These are phyloP conservation scores for Malurus elegans DNA, from an alignment of 2,113 vertebrate species.

Conservation along the genomic window DNA sequence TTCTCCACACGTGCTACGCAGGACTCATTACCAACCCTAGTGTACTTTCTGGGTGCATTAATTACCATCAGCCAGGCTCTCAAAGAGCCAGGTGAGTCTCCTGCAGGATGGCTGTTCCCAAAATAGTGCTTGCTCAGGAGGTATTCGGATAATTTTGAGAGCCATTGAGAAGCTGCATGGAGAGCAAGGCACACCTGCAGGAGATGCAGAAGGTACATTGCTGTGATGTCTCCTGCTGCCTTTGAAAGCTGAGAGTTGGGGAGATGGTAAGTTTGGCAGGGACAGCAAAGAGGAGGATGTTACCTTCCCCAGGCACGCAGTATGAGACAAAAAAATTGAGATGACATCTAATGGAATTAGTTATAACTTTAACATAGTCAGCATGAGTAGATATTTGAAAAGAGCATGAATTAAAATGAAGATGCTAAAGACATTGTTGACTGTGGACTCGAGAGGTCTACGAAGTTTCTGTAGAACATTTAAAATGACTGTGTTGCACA, in stretches of 20 bases:
- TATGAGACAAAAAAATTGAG: not conserved
- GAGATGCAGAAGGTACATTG: not conserved
- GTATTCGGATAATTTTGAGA: not conserved
- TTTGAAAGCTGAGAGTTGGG: not conserved
- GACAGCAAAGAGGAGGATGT: not conserved
- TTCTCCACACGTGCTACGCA: not conserved
- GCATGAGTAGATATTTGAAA: not conserved
- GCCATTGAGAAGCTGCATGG: not conserved
- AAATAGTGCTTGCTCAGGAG: not conserved
- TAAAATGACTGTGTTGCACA: not conserved
- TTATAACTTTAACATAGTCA: not conserved
- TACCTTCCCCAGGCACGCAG: not conserved
- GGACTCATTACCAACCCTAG: not conserved
- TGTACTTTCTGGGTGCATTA: not conserved
- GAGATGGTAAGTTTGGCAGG: not conserved
- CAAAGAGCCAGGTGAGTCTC: not conserved
- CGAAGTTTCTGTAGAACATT: not conserved
- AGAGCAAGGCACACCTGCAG: not conserved
- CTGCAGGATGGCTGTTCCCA: not conserved
- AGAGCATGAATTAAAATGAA: not conserved
- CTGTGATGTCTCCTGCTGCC: not conserved
- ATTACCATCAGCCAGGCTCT: not conserved
- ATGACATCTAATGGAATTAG: not conserved
- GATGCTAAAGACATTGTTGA: not conserved
- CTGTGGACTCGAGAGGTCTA: not conserved